Evolutionary conservation across 2,797 vertebrate genomes (phyloP).

Genomic region (Onychomys leucogaster): DNA sequence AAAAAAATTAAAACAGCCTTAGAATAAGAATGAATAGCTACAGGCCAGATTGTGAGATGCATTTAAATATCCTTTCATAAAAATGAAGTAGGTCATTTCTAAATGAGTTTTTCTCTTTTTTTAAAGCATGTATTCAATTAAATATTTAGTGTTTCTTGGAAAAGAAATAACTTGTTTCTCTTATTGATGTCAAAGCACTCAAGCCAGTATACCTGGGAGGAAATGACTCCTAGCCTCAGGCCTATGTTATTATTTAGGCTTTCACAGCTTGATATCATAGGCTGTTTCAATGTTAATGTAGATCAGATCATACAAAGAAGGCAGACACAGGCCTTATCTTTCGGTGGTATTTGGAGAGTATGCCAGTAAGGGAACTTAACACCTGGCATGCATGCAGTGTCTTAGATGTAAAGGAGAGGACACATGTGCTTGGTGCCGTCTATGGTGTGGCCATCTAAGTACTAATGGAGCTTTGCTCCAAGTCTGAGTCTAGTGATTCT

Average conservation of each 20-base stretch:
- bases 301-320: constrained; percentile 10
- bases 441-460: background rate
- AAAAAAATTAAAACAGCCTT: constrained; percentile 61
- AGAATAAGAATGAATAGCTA: constrained; percentile 69
- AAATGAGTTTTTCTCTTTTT: constrained; percentile 65
- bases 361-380: background rate
- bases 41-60: constrained; percentile 58
- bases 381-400: background rate
- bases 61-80: constrained; percentile 50
- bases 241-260: background rate
- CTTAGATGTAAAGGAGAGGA: background rate
- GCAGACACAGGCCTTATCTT: background rate
- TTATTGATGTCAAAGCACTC: constrained; percentile 16
- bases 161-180: constrained; percentile 49
- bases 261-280: background rate
- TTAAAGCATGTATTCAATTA: constrained; percentile 55
- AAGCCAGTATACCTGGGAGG: constrained; percentile 13
- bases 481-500: background rate
- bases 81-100: constrained; percentile 74
- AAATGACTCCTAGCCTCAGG: constrained; percentile 29
- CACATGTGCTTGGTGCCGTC: background rate
- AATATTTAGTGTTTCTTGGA: constrained; percentile 58
- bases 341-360: background rate
- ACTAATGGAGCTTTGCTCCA: background rate
- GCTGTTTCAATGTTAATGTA: background rate